Conservation (phyloP, 2,888 invertebrate species). For the Caradrina clavipalpis region DNA sequence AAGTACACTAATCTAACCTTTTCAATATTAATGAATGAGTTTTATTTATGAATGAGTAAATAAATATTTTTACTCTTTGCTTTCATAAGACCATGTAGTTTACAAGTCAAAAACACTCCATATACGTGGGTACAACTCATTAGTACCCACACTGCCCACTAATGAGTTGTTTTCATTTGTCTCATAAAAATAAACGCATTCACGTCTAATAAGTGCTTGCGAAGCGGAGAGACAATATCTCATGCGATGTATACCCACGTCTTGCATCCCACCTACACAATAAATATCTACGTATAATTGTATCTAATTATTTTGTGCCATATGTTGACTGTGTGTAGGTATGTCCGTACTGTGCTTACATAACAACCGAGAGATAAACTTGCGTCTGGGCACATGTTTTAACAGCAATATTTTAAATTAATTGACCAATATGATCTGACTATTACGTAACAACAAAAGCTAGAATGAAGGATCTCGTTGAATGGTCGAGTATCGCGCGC, state of each 20-base stretch:
- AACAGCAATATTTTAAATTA: constrained; percentile 68
- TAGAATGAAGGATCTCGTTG: constrained; percentile 81
- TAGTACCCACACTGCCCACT: neutral
- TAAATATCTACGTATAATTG: constrained; percentile 26
- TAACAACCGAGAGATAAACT: constrained; percentile 65
- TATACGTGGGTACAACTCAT: neutral
- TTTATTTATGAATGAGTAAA: neutral
- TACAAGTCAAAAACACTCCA: constrained; percentile 1
- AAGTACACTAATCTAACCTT: too few relatives aligned
- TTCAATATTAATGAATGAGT: neutral
- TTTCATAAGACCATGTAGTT: neutral
- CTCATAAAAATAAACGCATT: constrained; percentile 22
- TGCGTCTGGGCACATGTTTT: constrained; percentile 54
- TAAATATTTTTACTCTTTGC: neutral
- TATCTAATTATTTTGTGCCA: constrained; percentile 51
- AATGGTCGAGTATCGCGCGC: constrained; percentile 77
- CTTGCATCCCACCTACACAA: constrained; percentile 39
- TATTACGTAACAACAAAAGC: constrained; percentile 79
- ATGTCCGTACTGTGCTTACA: constrained; percentile 55
- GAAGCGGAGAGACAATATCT: constrained; percentile 24
- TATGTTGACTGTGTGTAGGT: constrained; percentile 48
- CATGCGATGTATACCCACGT: constrained; percentile 29
- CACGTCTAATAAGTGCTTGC: constrained; percentile 18
- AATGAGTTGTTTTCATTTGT: constrained; percentile 34
- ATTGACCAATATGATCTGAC: constrained; percentile 68